phyloP scores from a whole-genome alignment of 2,113 vertebrate genomes.

The Elachura formosa region DNA sequence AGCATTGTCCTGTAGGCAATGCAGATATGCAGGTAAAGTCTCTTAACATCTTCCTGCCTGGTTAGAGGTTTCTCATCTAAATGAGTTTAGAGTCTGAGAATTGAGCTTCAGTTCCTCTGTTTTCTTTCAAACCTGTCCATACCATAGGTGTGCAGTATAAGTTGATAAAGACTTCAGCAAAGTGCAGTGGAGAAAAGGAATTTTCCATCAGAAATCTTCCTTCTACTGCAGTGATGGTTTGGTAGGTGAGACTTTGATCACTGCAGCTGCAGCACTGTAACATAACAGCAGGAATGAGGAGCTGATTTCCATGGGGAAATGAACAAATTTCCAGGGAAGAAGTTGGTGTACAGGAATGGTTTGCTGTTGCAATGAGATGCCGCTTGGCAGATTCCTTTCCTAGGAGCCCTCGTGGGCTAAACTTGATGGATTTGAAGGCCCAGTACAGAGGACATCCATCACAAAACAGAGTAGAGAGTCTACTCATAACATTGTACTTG shows the following conservation, averaged over 20 bases:
- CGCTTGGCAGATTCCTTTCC: neutral
- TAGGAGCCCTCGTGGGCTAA: neutral
- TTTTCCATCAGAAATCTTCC: neutral
- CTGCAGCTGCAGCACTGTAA: neutral
- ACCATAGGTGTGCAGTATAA: neutral
- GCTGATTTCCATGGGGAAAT: neutral
- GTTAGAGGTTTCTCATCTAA: neutral
- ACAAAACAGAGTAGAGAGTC: neutral
- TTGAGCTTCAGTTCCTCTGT: neutral
- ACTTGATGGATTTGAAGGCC: neutral
- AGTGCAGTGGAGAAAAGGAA: neutral
- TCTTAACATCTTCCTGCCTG: neutral
- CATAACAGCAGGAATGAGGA: neutral
- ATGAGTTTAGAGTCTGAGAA: too few relatives aligned
- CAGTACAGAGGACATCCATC: neutral
- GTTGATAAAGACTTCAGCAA: neutral
- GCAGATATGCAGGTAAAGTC: neutral
- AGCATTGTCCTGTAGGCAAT: neutral
- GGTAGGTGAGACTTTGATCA: neutral
- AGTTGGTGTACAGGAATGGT: neutral
- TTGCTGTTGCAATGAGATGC: neutral
- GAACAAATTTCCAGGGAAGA: neutral
- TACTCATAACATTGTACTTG: neutral
- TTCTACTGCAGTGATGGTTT: neutral
- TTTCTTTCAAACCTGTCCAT: neutral